A percentile compares a stretch with the other conserved stretches of the same genome.
phyloP scores from a whole-genome alignment of 2,888 invertebrate species.

The Pocota personata region DNA sequence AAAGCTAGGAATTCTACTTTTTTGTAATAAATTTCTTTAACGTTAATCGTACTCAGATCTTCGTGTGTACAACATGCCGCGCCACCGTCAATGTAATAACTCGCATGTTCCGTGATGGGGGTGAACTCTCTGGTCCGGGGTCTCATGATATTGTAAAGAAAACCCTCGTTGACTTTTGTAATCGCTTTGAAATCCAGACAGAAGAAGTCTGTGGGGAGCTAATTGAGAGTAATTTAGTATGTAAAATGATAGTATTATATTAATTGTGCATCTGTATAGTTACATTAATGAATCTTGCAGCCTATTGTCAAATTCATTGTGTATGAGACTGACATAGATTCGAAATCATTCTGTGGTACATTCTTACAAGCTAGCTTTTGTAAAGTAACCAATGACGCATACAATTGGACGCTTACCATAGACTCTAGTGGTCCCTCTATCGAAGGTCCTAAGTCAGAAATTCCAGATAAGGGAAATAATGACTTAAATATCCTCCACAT shows the following conservation, averaged over 20 bases:
- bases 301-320: slow-evolving; percentile 86
- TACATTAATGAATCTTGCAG: slow-evolving; percentile 80
- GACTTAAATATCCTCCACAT: slow-evolving; percentile 79
- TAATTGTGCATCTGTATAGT: slow-evolving; percentile 40
- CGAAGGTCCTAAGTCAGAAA: slow-evolving; percentile 76
- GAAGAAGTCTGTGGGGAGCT: slow-evolving; percentile 86
- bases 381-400: slow-evolving; percentile 71
- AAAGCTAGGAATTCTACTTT: not conserved
- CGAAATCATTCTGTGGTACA: slow-evolving; percentile 82
- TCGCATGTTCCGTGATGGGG: slow-evolving; percentile 82
- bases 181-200: slow-evolving; percentile 84
- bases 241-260: slow-evolving; percentile 62
- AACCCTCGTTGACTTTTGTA: slow-evolving; percentile 84
- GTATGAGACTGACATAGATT: slow-evolving; percentile 81
- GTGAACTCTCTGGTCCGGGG: slow-evolving; percentile 80
- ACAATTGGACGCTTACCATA: slow-evolving; percentile 78
- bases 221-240: slow-evolving; percentile 85
- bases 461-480: slow-evolving; percentile 73
- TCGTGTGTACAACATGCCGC: slow-evolving; percentile 78
- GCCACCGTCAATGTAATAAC: slow-evolving; percentile 76
- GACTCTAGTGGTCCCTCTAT: slow-evolving; percentile 37
- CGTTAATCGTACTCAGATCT: slow-evolving; percentile 75
- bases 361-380: slow-evolving; percentile 79
- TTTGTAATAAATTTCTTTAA: not conserved
- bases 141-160: slow-evolving; percentile 78